These are phyloP conservation scores for Sebastes baramenuke DNA, from an alignment of 2,797 vertebrate species.

Conservation along the genomic window DNA sequence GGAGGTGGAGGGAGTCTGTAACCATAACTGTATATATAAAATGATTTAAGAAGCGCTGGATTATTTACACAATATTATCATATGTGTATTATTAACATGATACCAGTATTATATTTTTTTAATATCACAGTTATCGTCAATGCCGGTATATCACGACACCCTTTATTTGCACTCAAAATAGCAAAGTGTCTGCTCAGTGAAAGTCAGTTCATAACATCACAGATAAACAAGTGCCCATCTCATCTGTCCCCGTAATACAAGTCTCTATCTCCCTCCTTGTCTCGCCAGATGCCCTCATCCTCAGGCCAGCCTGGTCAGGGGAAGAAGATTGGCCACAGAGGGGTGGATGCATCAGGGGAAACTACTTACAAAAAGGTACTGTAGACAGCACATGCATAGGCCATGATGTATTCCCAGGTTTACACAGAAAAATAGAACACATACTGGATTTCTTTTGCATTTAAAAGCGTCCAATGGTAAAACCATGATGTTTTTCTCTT, in stretches of 20 bases:
- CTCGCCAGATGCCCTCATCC: slow-evolving; percentile 83
- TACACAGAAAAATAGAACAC: no score
- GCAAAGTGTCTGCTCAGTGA: neutral
- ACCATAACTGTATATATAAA: no score
- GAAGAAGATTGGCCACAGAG: slow-evolving; percentile 95
- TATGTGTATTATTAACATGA: no score
- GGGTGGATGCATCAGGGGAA: slow-evolving; percentile 96
- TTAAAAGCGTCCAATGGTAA: neutral
- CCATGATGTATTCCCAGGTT: no score
- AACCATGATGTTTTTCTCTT: neutral
- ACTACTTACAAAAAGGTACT: slow-evolving; percentile 98
- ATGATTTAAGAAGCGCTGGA: no score
- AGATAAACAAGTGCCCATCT: slow-evolving; percentile 12
- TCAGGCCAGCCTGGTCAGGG: slow-evolving; percentile 88
- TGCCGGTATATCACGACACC: neutral
- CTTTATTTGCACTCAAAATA: neutral
- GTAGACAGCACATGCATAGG: neutral
- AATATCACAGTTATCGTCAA: neutral
- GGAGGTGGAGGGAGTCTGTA: no score
- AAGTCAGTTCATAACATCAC: neutral
- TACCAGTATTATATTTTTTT: no score
- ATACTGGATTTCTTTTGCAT: neutral
- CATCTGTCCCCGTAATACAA: neutral
- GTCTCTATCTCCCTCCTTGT: slow-evolving; percentile 2
- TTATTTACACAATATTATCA: no score